Percentiles rank a stretch among this genome's conserved stretches.
Conservation (phyloP, 2,113 vertebrate species). For the Menura novaehollandiae region DNA sequence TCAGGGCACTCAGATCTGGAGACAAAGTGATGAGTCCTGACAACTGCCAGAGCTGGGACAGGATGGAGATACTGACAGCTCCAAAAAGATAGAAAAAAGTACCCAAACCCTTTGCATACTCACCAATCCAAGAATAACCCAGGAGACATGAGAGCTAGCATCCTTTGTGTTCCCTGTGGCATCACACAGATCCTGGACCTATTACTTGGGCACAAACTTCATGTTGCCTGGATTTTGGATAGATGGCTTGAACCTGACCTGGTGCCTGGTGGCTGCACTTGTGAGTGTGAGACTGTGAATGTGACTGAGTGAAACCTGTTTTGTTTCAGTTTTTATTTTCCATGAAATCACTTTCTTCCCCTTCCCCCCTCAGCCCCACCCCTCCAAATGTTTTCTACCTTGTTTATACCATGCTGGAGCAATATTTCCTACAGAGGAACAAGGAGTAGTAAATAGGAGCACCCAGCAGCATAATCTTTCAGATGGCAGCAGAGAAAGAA, state of each 20-base stretch:
- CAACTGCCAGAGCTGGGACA: neutral
- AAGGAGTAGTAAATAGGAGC: neutral
- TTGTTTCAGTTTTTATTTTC: neutral
- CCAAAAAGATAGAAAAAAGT: neutral
- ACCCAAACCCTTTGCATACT: neutral
- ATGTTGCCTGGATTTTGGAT: neutral
- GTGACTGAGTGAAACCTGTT: neutral
- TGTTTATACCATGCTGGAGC: neutral
- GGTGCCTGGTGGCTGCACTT: neutral
- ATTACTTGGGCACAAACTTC: neutral
- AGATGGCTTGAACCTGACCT: neutral
- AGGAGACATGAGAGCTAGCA: neutral
- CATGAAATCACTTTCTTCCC: neutral
- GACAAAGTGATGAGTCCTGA: neutral
- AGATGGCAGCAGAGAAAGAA: neutral
- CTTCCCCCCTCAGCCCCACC: rapidly evolving
- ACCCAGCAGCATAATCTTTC: neutral
- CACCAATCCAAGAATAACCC: neutral
- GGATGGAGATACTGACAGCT: neutral
- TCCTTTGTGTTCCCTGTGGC: neutral
- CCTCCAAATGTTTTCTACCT: neutral
- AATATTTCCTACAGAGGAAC: neutral
- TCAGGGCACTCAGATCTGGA: neutral
- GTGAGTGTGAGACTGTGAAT: neutral
- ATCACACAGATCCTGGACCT: neutral